Evolutionary conservation across 2,888 invertebrate species (phyloP), one percentile per base, ranked within the genome.

Genomic region (Apodemia hepburni): DNA sequence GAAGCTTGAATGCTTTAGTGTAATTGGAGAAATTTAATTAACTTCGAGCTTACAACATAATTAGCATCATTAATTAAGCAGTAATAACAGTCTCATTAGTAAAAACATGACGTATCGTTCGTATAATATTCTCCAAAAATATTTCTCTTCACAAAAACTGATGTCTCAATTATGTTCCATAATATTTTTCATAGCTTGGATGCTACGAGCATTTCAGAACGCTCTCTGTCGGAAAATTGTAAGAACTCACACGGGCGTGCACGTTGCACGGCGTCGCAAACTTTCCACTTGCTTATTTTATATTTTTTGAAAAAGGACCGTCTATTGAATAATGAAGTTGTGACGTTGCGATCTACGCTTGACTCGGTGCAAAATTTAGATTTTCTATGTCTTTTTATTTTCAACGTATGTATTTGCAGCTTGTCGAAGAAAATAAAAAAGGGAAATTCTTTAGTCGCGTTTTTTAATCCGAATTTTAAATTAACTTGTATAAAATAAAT

Each of bases 221-320:
- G 78, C 84, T 78, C 77, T 82, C 84, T 77, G n/a, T 68, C 72
- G 85, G 84, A 82, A 86, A 84, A 84, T 81, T 80, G 80, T 76
- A 73, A 77, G 80, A 87, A 82, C 84, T 84, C 82, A 72, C 73
- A 76, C 79, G 70, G 70, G 76, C 78, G 74, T 80, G 75, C 76
- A 77, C 74, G 74, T 74, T 75, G 75, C 77, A 73, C 72, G 73
- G 66, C 73, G 74, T 70, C 69, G 72, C 70, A 73, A 80, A 79
- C 78, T 82, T 82, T 75, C 65, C 72, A 72, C 70, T 72, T 72
- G 71, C 74, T 75, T 73, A 71, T 75, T 70, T 72, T 69, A 70
- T 68, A 69, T 70, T 68, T 66, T 70, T 71, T 68, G 62, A 68
- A 69, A 69, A 69, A 70, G 67, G 66, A 71, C 72, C 68, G 68